Base-by-base conservation (phyloP, 2,797 vertebrate genomes). In the Tangara arthus region DNA sequence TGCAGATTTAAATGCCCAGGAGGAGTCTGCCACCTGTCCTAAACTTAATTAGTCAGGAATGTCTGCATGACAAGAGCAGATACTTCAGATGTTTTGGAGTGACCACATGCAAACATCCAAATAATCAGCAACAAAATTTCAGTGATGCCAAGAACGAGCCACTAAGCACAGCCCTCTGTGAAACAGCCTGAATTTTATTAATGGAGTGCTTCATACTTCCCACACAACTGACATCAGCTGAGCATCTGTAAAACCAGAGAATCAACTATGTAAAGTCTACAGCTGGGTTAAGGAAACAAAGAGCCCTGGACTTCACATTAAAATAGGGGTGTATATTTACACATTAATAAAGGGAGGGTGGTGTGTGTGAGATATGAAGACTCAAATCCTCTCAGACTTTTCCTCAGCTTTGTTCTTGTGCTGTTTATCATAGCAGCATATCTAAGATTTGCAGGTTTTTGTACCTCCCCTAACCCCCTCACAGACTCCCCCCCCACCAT, bases 1-100 rank as follows among this genome's bases (percentile, higher is more conserved):
- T 7, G 4, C 77, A 93, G 82, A 94, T 89, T 96, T 93, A 92
- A 93, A 96, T 60, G 55, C 65, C 79, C 65, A 86, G 37, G 71
- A 95, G 35, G 28, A 92, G 83, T 87, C 93, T 95, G 87, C 83
- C 94, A 94, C 93, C 94, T 96, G 94, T 90, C 95, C 82, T 63
- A 82, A 94, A 94, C 95, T 93, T 94, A 94, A 97, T 93, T 96
- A 96, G 83, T 77, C 22, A 5, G n/a, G 75, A 92, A 95, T 21
- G 82, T 86, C 83, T 94, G 86, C 60, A 61, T 55, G 85, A 94
- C 79, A 80, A 89, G 78, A 86, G 46, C 64, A 82, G 71, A 96
- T 89, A 87, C 79, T 93, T 95, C 80, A 90, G 65, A 94, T 82
- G 79, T 66, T 95, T 95, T 20, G 4, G 65, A 84, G 28, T 69